Percentiles rank a stretch among this genome's conserved stretches.
These are phyloP conservation scores for Vollenhovia emeryi DNA, from an alignment of 1,140 invertebrate species.

Conservation along the genomic window DNA sequence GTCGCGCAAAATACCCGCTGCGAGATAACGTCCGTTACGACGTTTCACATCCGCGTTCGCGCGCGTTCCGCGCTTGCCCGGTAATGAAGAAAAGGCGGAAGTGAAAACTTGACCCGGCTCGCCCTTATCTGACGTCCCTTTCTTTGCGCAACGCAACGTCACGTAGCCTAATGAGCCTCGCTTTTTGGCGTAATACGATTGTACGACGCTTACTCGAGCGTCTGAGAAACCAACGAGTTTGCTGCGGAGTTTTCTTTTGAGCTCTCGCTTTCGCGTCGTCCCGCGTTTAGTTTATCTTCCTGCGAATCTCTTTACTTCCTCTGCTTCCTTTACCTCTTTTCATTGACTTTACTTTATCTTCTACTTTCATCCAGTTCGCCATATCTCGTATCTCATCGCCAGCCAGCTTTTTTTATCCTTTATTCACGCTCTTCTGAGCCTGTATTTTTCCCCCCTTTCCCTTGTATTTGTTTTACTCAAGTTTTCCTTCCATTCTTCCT, in stretches of 20 bases:
- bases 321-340: neutral
- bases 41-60: conserved; percentile 23
- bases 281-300: neutral
- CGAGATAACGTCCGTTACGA: conserved; percentile 47
- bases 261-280: neutral
- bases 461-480: neutral
- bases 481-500: neutral
- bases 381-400: neutral
- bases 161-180: conserved; percentile 37
- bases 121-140: conserved; percentile 11
- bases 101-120: conserved; percentile 33
- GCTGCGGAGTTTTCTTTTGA: conserved; percentile 3
- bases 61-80: conserved; percentile 7
- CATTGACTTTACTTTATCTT: conserved; percentile 8
- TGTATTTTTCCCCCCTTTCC: neutral
- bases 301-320: neutral
- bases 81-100: conserved; percentile 46
- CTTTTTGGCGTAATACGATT: conserved; percentile 26
- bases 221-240: neutral
- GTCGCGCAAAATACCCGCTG: neutral
- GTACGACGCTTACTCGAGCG: conserved; percentile 1
- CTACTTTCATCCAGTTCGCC: neutral
- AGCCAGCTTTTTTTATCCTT: neutral
- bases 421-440: neutral
- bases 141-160: conserved; percentile 29